Percentiles rank a stretch among this genome's conserved stretches.
These are phyloP conservation scores for Circaetus cinerascens DNA, from an alignment of 2,113 vertebrate genomes.

Conservation along the genomic window DNA sequence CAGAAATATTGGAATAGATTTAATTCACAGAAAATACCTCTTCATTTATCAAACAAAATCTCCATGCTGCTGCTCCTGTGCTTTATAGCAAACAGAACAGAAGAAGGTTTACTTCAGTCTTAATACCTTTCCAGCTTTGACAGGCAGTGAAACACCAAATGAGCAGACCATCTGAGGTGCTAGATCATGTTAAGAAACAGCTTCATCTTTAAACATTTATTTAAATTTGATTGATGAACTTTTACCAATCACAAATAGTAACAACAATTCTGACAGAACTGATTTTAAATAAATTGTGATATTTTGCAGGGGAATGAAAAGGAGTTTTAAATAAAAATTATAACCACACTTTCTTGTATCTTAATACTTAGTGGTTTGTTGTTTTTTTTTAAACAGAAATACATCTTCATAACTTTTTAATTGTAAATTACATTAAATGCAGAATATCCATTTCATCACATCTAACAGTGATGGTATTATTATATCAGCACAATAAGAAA, in stretches of 20 bases:
- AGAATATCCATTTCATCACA: neutral
- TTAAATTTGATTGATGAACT: neutral
- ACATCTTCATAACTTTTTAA: neutral
- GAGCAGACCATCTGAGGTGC: neutral
- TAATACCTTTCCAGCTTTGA: neutral
- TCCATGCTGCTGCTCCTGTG: neutral
- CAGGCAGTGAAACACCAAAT: neutral
- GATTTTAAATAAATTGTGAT: neutral
- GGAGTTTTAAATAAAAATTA: neutral
- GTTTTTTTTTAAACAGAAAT: neutral
- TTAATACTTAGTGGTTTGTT: neutral
- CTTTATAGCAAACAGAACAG: neutral
- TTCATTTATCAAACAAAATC: neutral
- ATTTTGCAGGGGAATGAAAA: neutral
- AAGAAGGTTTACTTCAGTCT: neutral
- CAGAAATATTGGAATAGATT: neutral
- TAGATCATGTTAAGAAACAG: neutral
- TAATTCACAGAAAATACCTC: neutral
- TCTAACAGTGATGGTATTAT: neutral
- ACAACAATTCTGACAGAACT: neutral
- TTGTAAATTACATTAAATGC: neutral
- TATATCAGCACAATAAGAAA: neutral
- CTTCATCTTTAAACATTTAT: neutral
- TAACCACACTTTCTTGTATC: neutral
- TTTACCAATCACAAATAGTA: neutral